Base-by-base conservation (phyloP, 2,888 invertebrate species). In the Machimus atricapillus region DNA sequence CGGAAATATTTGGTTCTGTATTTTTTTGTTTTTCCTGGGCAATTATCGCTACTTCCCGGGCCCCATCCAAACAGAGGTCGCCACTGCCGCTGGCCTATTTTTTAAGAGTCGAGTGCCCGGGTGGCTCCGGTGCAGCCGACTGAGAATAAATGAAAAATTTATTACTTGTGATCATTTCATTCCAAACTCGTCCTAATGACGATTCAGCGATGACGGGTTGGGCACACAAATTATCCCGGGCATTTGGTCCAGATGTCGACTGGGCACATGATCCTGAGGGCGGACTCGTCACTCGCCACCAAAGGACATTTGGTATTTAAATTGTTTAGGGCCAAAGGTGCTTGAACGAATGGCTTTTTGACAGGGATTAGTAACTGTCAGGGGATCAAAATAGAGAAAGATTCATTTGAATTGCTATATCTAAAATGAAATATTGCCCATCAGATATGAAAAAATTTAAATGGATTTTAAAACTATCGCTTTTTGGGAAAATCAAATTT, bases 101-200 rank as follows among this genome's bases (percentile, higher is more conserved):
- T 77, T 23, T 74, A 27, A 8, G 9, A 8, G 34, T 19, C 37
- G 46, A 43, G 23, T 23, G 16, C 9, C 9, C 79, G 46, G n/a
- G 14, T 23, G 19, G 19, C 43, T 23, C 27, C 43, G 19, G 79
- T 23, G 27, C 43, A 27, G 31, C 23, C 43, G 12, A 52, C 74
- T 52, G 76, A 74, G 85, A 76, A 76, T n/a, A 85, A 85, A 85
- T 85, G 85, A 85, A 85, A 85, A 85, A 85, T 85, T 85, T 85
- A 85, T 85, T 73, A 85, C 46, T 85, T 85, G 85, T 76, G 85
- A 76, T 85, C 52, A 74, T 85, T 85, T n/a, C 40, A 43, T 66
- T 34, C 23, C 46, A 27, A 74, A 27, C n/a, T 66, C 23, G 27
- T 66, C 66, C 66, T 85, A 85, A 85, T 85, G 85, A 85, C 85